phyloP scores from a whole-genome alignment of 2,888 invertebrate species.

The Lasiommata megera region DNA sequence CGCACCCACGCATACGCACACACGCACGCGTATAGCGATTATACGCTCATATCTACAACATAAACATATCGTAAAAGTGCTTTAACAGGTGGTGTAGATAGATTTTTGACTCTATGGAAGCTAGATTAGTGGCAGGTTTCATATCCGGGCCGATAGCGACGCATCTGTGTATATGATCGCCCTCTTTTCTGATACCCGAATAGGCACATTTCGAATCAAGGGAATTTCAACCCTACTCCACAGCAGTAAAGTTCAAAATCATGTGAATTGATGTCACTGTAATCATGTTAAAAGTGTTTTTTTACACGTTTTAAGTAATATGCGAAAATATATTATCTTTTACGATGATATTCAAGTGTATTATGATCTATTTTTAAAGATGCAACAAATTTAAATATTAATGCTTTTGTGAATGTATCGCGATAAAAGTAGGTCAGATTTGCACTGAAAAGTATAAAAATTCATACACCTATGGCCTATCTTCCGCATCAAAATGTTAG shows the following conservation, averaged over 20 bases:
- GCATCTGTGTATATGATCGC: slow-evolving; percentile 28
- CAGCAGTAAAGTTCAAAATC: neutral
- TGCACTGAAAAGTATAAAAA: no score
- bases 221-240: neutral
- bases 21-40: no score
- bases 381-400: no score
- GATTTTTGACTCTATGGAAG: slow-evolving; percentile 14
- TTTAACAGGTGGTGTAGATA: neutral
- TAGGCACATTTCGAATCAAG: neutral
- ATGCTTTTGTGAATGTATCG: no score
- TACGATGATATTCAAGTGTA: neutral
- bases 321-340: neutral
- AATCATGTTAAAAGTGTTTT: slow-evolving; percentile 6
- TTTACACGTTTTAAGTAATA: neutral
- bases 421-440: no score
- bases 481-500: no score
- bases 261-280: neutral
- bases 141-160: slow-evolving; percentile 35
- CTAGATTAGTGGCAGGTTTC: slow-evolving; percentile 39
- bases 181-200: slow-evolving; percentile 16
- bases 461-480: no score
- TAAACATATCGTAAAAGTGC: no score
- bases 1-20: no score
- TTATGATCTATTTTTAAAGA: neutral
- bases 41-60: no score